Conservation (phyloP, 1,140 invertebrate species). For the Zelostemma sp. region DNA sequence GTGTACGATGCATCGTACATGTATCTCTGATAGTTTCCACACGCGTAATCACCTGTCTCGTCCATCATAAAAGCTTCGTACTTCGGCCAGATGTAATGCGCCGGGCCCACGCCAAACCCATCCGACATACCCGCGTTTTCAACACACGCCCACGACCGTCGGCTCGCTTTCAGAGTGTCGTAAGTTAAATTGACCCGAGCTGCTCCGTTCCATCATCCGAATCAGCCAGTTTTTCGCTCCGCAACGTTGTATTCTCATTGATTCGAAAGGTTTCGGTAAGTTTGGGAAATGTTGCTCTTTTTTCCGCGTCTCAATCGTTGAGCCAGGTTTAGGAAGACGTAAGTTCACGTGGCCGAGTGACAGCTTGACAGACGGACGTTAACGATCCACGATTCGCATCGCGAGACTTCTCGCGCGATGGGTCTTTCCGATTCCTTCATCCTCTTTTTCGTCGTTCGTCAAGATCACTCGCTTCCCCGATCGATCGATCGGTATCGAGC, state of each 20-base stretch:
- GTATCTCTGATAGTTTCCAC: slow-evolving; percentile 61
- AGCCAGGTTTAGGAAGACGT: slow-evolving; percentile 50
- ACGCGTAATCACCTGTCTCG: slow-evolving; percentile 69
- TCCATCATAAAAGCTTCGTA: slow-evolving; percentile 64
- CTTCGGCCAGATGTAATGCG: slow-evolving; percentile 63
- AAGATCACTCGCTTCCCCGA: slow-evolving; percentile 38
- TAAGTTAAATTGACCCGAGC: slow-evolving; percentile 66
- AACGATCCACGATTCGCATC: slow-evolving; percentile 48
- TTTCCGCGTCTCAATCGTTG: no score
- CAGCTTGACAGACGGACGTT: slow-evolving; percentile 50
- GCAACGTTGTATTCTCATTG: no score
- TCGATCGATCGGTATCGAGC: slow-evolving; percentile 28
- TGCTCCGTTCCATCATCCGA: slow-evolving; percentile 63
- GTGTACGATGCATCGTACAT: slow-evolving; percentile 31
- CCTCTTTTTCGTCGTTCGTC: slow-evolving; percentile 17
- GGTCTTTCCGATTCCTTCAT: no score
- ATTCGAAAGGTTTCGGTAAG: no score
- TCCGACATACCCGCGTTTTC: slow-evolving; percentile 66
- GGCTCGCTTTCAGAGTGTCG: slow-evolving; percentile 67
- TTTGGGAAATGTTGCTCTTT: no score
- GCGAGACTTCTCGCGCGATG: slow-evolving; percentile 49
- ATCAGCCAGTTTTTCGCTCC: slow-evolving; percentile 25
- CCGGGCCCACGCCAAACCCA: slow-evolving; percentile 66
- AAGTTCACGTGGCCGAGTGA: slow-evolving; percentile 45
- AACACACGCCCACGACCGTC: slow-evolving; percentile 67